Percentiles rank a stretch among this genome's conserved stretches.
These are phyloP conservation scores for Dicycla oo DNA, from an alignment of 2,888 invertebrate genomes.

Conservation along the genomic window DNA sequence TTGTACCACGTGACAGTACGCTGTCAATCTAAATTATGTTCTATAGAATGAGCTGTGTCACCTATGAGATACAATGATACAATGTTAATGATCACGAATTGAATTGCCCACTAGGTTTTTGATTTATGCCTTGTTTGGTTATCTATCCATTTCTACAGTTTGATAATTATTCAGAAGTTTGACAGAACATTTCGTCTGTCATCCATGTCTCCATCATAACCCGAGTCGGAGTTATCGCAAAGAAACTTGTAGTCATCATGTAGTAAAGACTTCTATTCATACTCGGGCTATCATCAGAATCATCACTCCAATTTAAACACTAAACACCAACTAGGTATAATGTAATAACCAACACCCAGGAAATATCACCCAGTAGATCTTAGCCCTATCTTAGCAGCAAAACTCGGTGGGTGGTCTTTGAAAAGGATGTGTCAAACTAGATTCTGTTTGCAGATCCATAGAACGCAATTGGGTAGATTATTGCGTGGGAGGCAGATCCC, in stretches of 20 bases:
- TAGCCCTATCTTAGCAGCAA: neutral
- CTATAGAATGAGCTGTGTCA: constrained; percentile 9
- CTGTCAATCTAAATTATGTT: constrained; percentile 40
- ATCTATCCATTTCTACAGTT: no score
- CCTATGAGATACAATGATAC: neutral
- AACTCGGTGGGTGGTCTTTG: constrained; percentile 51
- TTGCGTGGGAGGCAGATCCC: constrained; percentile 67
- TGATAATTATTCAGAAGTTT: neutral
- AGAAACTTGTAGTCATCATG: neutral
- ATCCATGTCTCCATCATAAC: neutral
- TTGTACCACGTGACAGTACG: neutral
- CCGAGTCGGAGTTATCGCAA: neutral
- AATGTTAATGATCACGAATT: neutral
- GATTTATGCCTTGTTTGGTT: neutral
- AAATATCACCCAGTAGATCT: constrained; percentile 26
- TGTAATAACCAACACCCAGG: constrained; percentile 34
- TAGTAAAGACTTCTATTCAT: constrained; percentile 1
- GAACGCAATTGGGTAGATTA: constrained; percentile 66
- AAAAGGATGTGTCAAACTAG: constrained; percentile 53
- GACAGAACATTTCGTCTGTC: neutral
- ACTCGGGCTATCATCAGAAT: neutral
- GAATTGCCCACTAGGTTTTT: neutral
- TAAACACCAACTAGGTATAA: neutral
- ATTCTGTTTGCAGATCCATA: constrained; percentile 36
- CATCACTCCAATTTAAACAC: constrained; percentile 44